Evolutionary conservation across 1,140 invertebrate species (phyloP).

Genomic region (Zophobas morio): DNA sequence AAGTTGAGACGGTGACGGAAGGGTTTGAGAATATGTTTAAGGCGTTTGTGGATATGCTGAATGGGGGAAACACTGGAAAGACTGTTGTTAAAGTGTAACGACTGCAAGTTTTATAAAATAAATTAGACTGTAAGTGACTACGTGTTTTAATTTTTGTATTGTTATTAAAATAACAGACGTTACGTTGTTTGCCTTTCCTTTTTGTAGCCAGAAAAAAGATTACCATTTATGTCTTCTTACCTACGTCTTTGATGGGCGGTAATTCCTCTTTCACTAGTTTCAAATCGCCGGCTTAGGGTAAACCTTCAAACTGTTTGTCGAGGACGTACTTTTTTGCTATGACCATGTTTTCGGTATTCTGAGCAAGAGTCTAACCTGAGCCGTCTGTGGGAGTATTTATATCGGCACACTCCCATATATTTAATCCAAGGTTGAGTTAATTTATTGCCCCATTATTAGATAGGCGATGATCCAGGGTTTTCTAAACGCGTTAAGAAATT

Average conservation of each 20-base stretch:
- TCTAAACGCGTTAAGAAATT: too few species aligned
- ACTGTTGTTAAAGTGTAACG: slow-evolving; percentile 69
- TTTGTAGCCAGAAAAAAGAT: too few species aligned
- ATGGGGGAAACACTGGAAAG: slow-evolving; percentile 77
- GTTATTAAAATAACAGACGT: too few species aligned
- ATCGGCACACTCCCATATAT: too few species aligned
- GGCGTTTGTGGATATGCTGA: slow-evolving; percentile 76
- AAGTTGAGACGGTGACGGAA: slow-evolving; percentile 74
- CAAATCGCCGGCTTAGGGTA: slow-evolving; percentile 76
- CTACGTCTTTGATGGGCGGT: slow-evolving; percentile 75
- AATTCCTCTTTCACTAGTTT: slow-evolving; percentile 76
- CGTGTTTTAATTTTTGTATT: background rate
- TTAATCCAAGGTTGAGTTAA: too few species aligned
- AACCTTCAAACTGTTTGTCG: slow-evolving; percentile 75
- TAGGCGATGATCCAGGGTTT: too few species aligned
- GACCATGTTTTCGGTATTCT: slow-evolving; percentile 66
- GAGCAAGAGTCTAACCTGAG: slow-evolving; percentile 3
- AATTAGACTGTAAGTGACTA: too few species aligned
- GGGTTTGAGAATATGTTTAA: slow-evolving; percentile 78
- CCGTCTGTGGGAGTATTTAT: slow-evolving; percentile 3
- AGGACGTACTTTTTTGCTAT: slow-evolving; percentile 74
- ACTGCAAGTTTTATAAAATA: background rate
- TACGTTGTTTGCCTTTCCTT: too few species aligned
- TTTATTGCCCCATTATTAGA: too few species aligned
- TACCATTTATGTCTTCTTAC: slow-evolving; percentile 57